phyloP scores from a whole-genome alignment of 2,797 vertebrate species.

The Chrysocyon brachyurus region DNA sequence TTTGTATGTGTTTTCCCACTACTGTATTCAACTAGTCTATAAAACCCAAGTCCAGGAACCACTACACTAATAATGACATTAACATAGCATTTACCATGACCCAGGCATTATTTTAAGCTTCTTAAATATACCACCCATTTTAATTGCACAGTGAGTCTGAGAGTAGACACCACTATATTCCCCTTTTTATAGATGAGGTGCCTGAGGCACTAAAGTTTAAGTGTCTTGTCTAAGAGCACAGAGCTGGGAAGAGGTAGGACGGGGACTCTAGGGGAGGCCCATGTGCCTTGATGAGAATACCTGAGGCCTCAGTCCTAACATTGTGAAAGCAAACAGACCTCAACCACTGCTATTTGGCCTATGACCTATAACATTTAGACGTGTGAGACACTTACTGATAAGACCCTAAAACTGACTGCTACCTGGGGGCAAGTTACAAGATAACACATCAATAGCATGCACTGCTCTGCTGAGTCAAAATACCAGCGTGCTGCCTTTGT shows the following conservation, averaged over 20 bases:
- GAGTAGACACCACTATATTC: not conserved
- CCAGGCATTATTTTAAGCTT: not conserved
- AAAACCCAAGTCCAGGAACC: not conserved
- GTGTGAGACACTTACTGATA: slow-evolving; percentile 22
- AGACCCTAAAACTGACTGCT: not conserved
- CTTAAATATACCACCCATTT: not conserved
- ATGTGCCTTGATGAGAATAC: not conserved
- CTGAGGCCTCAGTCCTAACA: not conserved
- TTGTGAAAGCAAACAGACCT: slow-evolving; percentile 3
- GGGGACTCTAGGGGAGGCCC: not conserved
- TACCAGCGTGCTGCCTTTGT: not conserved
- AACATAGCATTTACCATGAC: not conserved
- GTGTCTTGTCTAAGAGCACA: not conserved
- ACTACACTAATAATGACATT: not conserved
- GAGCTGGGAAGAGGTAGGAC: not conserved
- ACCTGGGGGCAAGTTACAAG: slow-evolving; percentile 44
- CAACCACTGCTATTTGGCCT: not conserved
- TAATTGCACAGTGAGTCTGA: not conserved
- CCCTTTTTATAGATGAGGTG: not conserved
- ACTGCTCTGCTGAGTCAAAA: not conserved
- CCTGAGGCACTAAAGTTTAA: not conserved
- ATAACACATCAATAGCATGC: not conserved
- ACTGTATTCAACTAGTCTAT: not conserved
- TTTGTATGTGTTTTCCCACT: not conserved
- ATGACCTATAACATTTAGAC: not conserved